A percentile compares a stretch with the other conserved stretches of the same genome.
phyloP scores from a whole-genome alignment of 2,797 vertebrate species.

The Clarias laeviceps region DNA sequence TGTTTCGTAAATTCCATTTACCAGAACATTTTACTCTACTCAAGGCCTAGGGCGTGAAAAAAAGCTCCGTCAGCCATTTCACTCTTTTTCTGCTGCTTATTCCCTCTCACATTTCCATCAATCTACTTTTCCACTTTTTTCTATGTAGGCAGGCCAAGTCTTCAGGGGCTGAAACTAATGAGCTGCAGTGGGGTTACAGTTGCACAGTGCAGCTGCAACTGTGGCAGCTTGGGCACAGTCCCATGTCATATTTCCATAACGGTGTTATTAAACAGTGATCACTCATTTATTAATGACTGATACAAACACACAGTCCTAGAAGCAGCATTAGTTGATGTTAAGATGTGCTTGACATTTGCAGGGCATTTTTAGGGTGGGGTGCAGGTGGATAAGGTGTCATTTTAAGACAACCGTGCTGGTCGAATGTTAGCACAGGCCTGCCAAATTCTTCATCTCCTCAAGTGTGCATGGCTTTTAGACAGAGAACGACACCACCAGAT shows the following conservation, averaged over 20 bases:
- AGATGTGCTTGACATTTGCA: neutral
- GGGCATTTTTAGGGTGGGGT: neutral
- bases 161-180: slow-evolving; percentile 42
- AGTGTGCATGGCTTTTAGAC: slow-evolving; percentile 11
- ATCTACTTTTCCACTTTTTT: slow-evolving; percentile 23
- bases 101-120: slow-evolving; percentile 17
- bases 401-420: neutral
- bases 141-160: slow-evolving; percentile 13
- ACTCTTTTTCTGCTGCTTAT: neutral
- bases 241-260: slow-evolving; percentile 35
- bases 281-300: slow-evolving; percentile 41
- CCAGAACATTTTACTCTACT: slow-evolving; percentile 1
- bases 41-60: neutral
- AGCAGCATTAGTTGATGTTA: slow-evolving; percentile 1
- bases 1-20: neutral
- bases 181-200: slow-evolving; percentile 35
- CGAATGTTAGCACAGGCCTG: slow-evolving; percentile 39
- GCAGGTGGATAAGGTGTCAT: neutral
- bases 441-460: slow-evolving; percentile 39
- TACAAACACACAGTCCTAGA: slow-evolving; percentile 6
- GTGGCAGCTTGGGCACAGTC: slow-evolving; percentile 19
- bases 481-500: slow-evolving; percentile 29
- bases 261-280: slow-evolving; percentile 42
- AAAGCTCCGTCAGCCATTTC: neutral
- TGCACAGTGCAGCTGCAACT: slow-evolving; percentile 21